phyloP scores from a whole-genome alignment of 2,113 vertebrate genomes.

The Hippocampus mohnikei region DNA sequence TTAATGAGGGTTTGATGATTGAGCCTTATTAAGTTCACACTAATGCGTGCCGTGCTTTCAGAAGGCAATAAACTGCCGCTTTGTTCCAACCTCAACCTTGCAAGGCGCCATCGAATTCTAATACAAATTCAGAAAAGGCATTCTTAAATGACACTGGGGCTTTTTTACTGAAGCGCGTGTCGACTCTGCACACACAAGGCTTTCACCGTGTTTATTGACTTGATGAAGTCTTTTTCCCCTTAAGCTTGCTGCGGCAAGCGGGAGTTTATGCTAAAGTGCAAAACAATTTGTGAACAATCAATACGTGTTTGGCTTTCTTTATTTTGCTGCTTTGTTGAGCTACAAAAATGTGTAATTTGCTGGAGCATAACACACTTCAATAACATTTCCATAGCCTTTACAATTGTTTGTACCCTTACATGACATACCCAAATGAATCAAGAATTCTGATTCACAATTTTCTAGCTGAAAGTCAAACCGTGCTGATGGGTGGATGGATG shows the following conservation, averaged over 20 bases:
- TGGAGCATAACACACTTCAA: neutral
- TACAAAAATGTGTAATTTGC: neutral
- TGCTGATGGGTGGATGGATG: neutral
- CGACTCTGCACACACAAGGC: slow-evolving; percentile 8
- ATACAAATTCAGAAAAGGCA: slow-evolving; percentile 17
- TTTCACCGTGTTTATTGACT: slow-evolving; percentile 24
- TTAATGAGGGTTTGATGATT: slow-evolving; percentile 4
- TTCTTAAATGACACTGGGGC: slow-evolving; percentile 6
- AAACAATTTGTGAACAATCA: slow-evolving; percentile 34
- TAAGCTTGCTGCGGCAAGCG: neutral
- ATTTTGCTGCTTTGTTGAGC: neutral
- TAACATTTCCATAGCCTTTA: neutral
- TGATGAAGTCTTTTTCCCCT: slow-evolving; percentile 1
- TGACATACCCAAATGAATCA: neutral
- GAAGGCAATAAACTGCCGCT: slow-evolving; percentile 8
- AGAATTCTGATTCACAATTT: neutral
- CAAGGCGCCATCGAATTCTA: slow-evolving; percentile 1
- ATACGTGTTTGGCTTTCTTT: slow-evolving; percentile 17
- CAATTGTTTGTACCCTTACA: neutral
- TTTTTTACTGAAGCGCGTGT: slow-evolving; percentile 7
- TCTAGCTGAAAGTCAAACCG: neutral
- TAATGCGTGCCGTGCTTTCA: slow-evolving; percentile 6
- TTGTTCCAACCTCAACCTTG: slow-evolving; percentile 17
- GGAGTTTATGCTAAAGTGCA: slow-evolving; percentile 24
- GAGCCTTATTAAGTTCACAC: slow-evolving; percentile 4